A percentile compares a stretch with the other conserved stretches of the same genome.
These are phyloP conservation scores for Forbesichthys papilliferus DNA, from an alignment of 2,113 vertebrate species.

Conservation along the genomic window DNA sequence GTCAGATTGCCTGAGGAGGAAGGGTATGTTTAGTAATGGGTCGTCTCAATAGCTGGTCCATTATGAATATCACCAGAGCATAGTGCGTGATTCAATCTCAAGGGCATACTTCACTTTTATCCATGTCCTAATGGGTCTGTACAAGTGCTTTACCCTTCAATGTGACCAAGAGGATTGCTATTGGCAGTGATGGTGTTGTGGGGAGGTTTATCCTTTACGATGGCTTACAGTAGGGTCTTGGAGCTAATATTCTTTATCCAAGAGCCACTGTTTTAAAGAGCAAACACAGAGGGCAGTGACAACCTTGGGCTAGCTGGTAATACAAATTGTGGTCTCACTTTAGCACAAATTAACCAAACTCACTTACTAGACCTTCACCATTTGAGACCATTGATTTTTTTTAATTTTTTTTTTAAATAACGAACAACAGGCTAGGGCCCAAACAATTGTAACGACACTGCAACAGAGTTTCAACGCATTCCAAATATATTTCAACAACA, in stretches of 20 bases:
- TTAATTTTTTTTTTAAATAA: conserved; percentile 32
- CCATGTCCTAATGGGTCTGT: conserved; percentile 59
- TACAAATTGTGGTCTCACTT: conserved; percentile 70
- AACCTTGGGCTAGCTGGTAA: conserved; percentile 68
- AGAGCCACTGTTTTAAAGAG: conserved; percentile 60
- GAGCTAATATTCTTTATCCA: conserved; percentile 43
- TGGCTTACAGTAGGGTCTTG: conserved; percentile 35
- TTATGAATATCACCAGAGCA: conserved; percentile 61
- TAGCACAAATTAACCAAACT: conserved; percentile 74
- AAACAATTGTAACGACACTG: conserved; percentile 73
- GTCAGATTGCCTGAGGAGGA: conserved; percentile 53
- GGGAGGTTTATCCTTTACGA: conserved; percentile 44
- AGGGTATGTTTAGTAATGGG: conserved; percentile 55
- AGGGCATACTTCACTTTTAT: conserved; percentile 64
- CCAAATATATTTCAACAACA: conserved; percentile 70
- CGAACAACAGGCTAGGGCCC: conserved; percentile 63
- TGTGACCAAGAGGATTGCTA: conserved; percentile 46
- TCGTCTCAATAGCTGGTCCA: conserved; percentile 46
- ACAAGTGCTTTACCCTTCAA: conserved; percentile 49
- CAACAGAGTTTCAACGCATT: conserved; percentile 79
- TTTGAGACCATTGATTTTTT: conserved; percentile 52
- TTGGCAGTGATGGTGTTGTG: conserved; percentile 59
- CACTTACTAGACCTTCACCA: conserved; percentile 76
- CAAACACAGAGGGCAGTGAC: conserved; percentile 70
- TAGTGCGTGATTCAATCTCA: conserved; percentile 47